These are phyloP conservation scores for Pangasius krempfi DNA, from an alignment of 2,797 vertebrate genomes.

Conservation along the genomic window DNA sequence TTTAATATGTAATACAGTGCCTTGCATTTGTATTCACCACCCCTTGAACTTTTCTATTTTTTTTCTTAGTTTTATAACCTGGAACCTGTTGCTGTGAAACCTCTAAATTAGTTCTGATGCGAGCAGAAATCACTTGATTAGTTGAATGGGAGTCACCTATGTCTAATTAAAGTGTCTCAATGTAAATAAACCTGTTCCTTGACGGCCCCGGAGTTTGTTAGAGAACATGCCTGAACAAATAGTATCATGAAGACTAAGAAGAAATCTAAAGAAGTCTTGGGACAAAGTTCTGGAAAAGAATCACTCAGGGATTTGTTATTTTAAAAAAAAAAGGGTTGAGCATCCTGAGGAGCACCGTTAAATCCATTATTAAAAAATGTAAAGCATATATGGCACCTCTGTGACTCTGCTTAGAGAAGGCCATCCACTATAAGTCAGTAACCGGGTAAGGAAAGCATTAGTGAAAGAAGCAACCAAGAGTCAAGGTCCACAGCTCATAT, in stretches of 20 bases:
- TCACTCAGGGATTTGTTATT: background rate
- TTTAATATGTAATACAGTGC: background rate
- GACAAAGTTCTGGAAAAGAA: background rate
- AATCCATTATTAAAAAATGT: background rate
- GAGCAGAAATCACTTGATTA: background rate
- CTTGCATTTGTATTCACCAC: background rate
- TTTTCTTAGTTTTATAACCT: background rate
- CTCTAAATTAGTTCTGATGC: background rate
- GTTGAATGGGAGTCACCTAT: background rate
- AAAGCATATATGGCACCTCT: background rate
- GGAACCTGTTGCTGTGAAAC: background rate
- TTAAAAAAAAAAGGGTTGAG: background rate
- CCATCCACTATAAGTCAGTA: background rate
- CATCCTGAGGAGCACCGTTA: background rate
- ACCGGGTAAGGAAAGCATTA: background rate
- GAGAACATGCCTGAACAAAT: background rate
- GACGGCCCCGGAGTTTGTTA: background rate
- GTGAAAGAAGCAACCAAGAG: background rate
- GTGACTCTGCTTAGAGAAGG: background rate
- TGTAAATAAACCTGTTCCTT: background rate
- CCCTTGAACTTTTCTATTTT: background rate
- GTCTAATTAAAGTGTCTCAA: background rate
- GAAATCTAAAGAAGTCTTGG: background rate
- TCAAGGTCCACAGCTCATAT: background rate
- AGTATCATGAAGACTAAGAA: background rate